These are phyloP conservation scores for Paratrypauchen microcephalus DNA, from an alignment of 2,797 vertebrate genomes.

Conservation along the genomic window DNA sequence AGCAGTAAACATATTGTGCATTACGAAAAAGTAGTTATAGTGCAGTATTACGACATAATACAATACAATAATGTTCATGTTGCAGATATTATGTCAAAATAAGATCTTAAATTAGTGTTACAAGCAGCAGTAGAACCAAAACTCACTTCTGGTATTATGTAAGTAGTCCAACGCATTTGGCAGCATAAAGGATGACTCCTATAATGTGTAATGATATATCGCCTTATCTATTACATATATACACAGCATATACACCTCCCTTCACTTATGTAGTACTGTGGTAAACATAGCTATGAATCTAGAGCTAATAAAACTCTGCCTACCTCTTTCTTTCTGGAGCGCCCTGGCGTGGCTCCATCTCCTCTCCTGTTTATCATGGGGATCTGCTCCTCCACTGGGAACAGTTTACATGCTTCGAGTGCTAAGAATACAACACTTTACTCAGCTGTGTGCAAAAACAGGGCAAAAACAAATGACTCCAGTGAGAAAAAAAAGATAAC, in stretches of 20 bases:
- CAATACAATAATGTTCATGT: too few species aligned
- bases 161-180: neutral
- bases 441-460: constrained; percentile 32
- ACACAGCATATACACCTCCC: neutral
- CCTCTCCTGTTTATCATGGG: constrained; percentile 20
- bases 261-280: constrained; percentile 9
- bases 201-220: neutral
- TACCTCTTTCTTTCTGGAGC: neutral
- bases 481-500: constrained; percentile 38
- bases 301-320: neutral
- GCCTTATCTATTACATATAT: neutral
- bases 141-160: neutral
- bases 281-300: constrained; percentile 20
- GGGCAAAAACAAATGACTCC: constrained; percentile 40
- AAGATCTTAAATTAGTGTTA: neutral
- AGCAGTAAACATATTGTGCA: too few species aligned
- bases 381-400: constrained; percentile 23
- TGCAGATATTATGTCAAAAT: neutral
- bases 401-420: constrained; percentile 17
- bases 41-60: too few species aligned
- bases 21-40: too few species aligned
- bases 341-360: constrained; percentile 10
- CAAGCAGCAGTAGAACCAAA: neutral
- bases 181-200: neutral
- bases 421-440: constrained; percentile 31